Conservation (phyloP, 2,888 invertebrate species). For the Thereva nobilitata region DNA sequence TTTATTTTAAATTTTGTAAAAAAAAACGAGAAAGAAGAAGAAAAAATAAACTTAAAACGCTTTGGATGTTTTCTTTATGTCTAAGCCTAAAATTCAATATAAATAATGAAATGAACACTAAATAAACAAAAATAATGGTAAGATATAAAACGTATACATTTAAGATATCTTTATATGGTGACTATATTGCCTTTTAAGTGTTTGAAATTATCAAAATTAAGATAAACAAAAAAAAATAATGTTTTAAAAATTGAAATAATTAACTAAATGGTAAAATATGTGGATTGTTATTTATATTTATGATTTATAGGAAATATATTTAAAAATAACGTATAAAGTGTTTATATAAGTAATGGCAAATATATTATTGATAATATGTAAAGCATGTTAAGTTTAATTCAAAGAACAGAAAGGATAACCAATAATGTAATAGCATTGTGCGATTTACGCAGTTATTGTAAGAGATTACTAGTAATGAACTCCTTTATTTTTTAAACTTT, state of each 20-base stretch:
- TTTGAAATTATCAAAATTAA: constrained; percentile 39
- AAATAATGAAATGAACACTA: constrained; percentile 10
- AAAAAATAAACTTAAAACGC: constrained; percentile 19
- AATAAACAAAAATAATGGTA: constrained; percentile 19
- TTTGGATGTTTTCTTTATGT: constrained; percentile 21
- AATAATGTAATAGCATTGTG: too few species aligned
- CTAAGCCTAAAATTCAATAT: constrained; percentile 10
- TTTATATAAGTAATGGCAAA: constrained; percentile 14
- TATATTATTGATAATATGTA: too few species aligned
- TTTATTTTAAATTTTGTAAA: too few species aligned
- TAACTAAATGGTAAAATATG: constrained; percentile 31
- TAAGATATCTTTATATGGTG: constrained; percentile 38
- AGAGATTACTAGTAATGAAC: too few species aligned
- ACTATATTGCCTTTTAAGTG: constrained; percentile 43
- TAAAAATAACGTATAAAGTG: constrained; percentile 26
- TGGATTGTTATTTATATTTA: constrained; percentile 34
- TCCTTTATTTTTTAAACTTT: too few species aligned
- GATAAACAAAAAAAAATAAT: constrained; percentile 18
- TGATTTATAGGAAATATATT: constrained; percentile 26
- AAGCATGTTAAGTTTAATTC: too few species aligned
- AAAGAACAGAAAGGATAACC: too few species aligned
- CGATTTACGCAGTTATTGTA: too few species aligned
- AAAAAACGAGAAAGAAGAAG: neutral
- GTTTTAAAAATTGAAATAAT: constrained; percentile 30
- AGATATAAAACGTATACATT: constrained; percentile 37